These are phyloP conservation scores for Atherinomorus stipes DNA, from an alignment of 2,113 vertebrate species.

Conservation along the genomic window DNA sequence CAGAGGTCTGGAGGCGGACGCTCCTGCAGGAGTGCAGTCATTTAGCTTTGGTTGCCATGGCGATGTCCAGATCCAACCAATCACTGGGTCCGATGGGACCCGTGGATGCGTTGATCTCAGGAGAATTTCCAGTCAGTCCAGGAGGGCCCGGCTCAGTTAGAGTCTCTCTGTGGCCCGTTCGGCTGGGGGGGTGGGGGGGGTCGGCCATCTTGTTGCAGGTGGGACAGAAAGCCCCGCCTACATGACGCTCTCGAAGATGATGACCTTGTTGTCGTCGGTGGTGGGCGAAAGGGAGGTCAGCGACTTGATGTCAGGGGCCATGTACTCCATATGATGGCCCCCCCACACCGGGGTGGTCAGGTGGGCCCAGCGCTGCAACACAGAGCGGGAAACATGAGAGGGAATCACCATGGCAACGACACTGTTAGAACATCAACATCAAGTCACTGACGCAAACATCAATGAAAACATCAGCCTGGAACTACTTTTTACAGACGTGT, in stretches of 20 bases:
- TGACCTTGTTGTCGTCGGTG: constrained; percentile 84
- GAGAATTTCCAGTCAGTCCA: not conserved
- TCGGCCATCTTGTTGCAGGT: constrained; percentile 20
- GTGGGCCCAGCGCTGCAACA: constrained; percentile 81
- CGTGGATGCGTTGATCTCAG: not conserved
- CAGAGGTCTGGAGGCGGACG: not conserved
- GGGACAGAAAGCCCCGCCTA: constrained; percentile 56
- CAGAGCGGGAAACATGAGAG: constrained; percentile 1
- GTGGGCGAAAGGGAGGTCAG: constrained; percentile 75
- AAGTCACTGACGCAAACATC: no score
- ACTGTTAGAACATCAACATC: no score
- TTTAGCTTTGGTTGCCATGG: not conserved
- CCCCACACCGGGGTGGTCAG: constrained; percentile 86
- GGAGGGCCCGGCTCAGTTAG: not conserved
- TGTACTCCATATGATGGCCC: constrained; percentile 85
- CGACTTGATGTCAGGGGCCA: constrained; percentile 83
- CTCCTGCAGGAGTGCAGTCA: not conserved
- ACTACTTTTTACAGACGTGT: no score
- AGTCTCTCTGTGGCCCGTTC: not conserved
- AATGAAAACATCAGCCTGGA: no score
- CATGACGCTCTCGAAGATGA: constrained; percentile 88
- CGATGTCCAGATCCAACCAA: not conserved
- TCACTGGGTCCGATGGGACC: not conserved
- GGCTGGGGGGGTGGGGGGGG: constrained; percentile 7
- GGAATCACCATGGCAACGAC: no score